Percentiles rank a stretch among this genome's conserved stretches.
These are phyloP conservation scores for Pteronotus mesoamericanus DNA, from an alignment of 2,797 vertebrate genomes.

Conservation along the genomic window DNA sequence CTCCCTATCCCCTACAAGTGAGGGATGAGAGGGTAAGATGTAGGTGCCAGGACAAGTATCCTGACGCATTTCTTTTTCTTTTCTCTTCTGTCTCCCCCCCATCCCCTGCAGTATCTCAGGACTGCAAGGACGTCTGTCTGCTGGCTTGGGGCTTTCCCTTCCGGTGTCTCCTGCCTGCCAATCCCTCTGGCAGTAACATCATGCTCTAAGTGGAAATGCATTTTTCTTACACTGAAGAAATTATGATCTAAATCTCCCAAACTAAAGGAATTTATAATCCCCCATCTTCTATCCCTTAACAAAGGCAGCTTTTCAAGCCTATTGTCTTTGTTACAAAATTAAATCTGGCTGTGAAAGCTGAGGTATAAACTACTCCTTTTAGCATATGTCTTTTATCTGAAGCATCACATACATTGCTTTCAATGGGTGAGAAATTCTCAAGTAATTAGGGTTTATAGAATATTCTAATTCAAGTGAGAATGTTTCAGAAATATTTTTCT, in stretches of 20 bases:
- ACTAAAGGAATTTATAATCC: neutral
- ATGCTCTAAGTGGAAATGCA: neutral
- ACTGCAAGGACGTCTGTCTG: neutral
- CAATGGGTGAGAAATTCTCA: neutral
- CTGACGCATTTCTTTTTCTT: neutral
- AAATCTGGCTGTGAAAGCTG: neutral
- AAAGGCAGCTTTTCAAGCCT: neutral
- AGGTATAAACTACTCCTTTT: neutral
- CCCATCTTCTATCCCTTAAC: neutral
- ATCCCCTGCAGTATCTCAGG: neutral
- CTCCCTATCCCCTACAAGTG: accelerated
- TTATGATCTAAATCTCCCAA: neutral
- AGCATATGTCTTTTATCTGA: neutral
- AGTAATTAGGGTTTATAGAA: neutral
- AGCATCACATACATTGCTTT: neutral
- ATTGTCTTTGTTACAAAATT: neutral
- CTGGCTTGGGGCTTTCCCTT: neutral
- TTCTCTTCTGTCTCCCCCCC: neutral
- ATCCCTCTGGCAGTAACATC: neutral
- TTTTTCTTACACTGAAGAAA: neutral
- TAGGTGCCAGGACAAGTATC: neutral
- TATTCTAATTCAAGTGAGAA: neutral
- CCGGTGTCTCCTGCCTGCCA: neutral
- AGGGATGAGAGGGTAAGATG: neutral
- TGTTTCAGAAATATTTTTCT: neutral